Evolutionary conservation across 2,888 invertebrate genomes (phyloP).

Genomic region (Drosophila neotestacea): DNA sequence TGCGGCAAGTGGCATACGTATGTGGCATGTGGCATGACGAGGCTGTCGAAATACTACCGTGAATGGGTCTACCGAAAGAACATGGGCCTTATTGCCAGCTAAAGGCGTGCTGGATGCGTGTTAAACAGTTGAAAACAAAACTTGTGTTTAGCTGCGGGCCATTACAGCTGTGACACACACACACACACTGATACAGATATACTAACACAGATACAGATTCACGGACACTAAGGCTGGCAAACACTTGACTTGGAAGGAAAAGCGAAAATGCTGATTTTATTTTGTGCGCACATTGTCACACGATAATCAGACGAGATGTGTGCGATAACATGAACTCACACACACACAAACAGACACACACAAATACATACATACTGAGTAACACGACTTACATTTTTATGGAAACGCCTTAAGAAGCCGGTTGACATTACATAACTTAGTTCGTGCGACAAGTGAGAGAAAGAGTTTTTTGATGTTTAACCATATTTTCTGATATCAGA

Average conservation of each 20-base stretch:
- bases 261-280: slow-evolving; percentile 77
- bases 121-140: slow-evolving; percentile 49
- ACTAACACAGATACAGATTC: slow-evolving; percentile 6
- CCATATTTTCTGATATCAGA: slow-evolving; percentile 3
- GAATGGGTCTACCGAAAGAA: slow-evolving; percentile 9
- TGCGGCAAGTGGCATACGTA: slow-evolving; percentile 7
- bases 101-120: slow-evolving; percentile 32
- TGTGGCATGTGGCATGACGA: slow-evolving; percentile 17
- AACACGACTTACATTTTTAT: slow-evolving; percentile 47
- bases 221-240: slow-evolving; percentile 5
- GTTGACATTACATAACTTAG: slow-evolving; percentile 29
- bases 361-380: slow-evolving; percentile 8
- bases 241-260: slow-evolving; percentile 44
- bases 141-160: slow-evolving; percentile 45
- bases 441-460: neutral
- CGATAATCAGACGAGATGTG: slow-evolving; percentile 66
- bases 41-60: slow-evolving; percentile 29
- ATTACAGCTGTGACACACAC: slow-evolving; percentile 22
- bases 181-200: slow-evolving; percentile 2
- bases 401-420: slow-evolving; percentile 26
- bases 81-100: slow-evolving; percentile 12
- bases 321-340: slow-evolving; percentile 51
- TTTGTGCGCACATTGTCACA: slow-evolving; percentile 77
- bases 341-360: slow-evolving; percentile 18
- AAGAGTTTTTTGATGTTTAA: slow-evolving; percentile 21